phyloP scores from a whole-genome alignment of 2,888 invertebrate species.

The Apotomis betuletana region DNA sequence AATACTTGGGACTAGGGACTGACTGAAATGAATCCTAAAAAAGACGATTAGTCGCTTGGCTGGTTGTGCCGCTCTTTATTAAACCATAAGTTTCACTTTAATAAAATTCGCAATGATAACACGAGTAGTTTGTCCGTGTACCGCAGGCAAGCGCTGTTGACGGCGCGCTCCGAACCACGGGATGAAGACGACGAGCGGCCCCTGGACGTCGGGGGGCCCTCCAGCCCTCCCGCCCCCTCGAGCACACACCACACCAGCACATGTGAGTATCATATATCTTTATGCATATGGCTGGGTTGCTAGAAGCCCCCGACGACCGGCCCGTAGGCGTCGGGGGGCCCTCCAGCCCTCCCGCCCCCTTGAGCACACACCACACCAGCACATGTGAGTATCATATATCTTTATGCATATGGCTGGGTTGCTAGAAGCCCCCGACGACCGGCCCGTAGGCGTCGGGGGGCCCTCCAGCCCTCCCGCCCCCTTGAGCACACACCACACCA shows the following conservation, averaged over 20 bases:
- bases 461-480: conserved; percentile 92
- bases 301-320: too few relatives aligned
- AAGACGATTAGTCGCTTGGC: too few relatives aligned
- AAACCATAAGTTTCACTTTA: conserved; percentile 6
- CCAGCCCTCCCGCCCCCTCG: conserved; percentile 89
- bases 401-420: too few relatives aligned
- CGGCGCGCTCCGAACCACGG: conserved; percentile 86
- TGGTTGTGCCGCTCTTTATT: neutral
- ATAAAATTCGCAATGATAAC: conserved; percentile 62
- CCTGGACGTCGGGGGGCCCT: conserved; percentile 94
- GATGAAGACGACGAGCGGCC: conserved; percentile 93
- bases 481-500: conserved; percentile 67
- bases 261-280: conserved; percentile 61
- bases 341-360: conserved; percentile 64
- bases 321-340: too few relatives aligned
- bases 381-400: conserved; percentile 67
- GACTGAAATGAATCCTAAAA: neutral
- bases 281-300: too few relatives aligned
- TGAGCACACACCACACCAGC: conserved; percentile 66
- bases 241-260: conserved; percentile 68
- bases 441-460: conserved; percentile 93
- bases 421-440: conserved; percentile 87
- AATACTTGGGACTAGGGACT: too few relatives aligned
- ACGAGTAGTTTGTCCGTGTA: conserved; percentile 82
- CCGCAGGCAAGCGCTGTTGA: conserved; percentile 91